phyloP scores from a whole-genome alignment of 2,888 invertebrate species.

The Gryllus longicercus region DNA sequence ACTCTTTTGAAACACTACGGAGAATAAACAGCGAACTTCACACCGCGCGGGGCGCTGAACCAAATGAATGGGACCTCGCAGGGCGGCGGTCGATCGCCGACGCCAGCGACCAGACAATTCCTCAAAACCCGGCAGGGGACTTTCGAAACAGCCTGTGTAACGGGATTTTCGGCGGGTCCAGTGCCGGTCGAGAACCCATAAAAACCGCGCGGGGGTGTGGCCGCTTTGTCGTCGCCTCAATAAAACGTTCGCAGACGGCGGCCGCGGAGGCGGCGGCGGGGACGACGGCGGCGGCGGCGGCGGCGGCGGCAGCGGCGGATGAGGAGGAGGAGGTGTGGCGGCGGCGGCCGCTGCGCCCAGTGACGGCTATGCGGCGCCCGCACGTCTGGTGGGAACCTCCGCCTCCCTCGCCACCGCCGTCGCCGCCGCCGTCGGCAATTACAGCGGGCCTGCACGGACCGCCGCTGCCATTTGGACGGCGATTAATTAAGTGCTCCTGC shows the following conservation, averaged over 20 bases:
- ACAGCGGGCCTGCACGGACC: not conserved
- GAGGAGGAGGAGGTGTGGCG: not conserved
- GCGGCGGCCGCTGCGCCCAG: not conserved
- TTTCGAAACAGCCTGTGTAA: not conserved
- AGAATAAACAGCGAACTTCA: no score
- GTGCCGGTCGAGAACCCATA: not conserved
- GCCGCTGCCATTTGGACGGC: slow-evolving; percentile 1
- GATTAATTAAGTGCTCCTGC: slow-evolving; percentile 2
- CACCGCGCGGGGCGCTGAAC: no score
- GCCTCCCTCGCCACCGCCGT: not conserved
- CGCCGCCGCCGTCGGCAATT: not conserved
- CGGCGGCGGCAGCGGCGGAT: not conserved
- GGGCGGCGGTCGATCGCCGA: no score
- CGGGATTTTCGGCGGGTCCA: not conserved
- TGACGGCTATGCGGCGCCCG: not conserved
- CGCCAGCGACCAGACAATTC: not conserved
- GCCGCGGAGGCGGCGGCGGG: not conserved
- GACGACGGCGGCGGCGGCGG: not conserved
- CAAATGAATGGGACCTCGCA: no score
- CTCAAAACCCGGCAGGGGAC: not conserved
- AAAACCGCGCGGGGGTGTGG: not conserved
- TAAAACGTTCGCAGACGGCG: not conserved
- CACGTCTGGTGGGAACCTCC: slow-evolving; percentile 5
- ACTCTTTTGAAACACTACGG: no score
- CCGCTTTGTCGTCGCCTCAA: slow-evolving; percentile 7